Evolutionary conservation across 2,888 invertebrate species (phyloP), one percentile per base, ranked within the genome.

Genomic region (Maniola hyperantus): DNA sequence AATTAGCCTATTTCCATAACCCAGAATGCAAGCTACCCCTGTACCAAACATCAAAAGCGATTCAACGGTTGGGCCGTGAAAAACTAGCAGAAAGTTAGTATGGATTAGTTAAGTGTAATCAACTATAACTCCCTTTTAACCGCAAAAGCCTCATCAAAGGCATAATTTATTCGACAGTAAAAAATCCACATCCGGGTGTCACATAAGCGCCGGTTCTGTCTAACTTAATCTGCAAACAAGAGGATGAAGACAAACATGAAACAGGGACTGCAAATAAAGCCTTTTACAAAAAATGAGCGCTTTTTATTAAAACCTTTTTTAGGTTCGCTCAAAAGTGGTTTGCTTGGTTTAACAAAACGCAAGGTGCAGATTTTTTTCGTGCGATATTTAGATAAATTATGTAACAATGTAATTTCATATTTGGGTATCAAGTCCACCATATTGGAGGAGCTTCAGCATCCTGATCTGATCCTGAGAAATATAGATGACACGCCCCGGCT

Each of bases 181-280:
- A 53, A 53, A 26, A 62, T 62, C 50, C 50, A 39, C 62, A 59
- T 64, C 46, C 34, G 42, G 42, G 11, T 44, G 63, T 64, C 46
- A 50, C 42, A 51, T 54, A 48, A 48, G 15, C 53, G 46, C 34
- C 33, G n/a, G 51, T 46, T 26, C 36, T 65, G 58, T 68, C 58
- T 68, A 68, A 65, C 62, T 65, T 65, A 61, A 68, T 68, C 67
- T 65, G 69, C 66, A 68, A 71, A 71, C 67, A 69, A 63, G 63
- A 64, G 51, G 39, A 67, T 69, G 66, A 62, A 69, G 44, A 59
- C 68, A 68, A 71, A 62, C 42, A 62, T 53, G 65, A 68, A 71
- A 62, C 15, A 53, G 39, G n/a, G 26, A 53, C 62, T 11, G 62
- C 42, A 62, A 51, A 62, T 53, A 62, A 51, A 62, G 42, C 53